Conservation (phyloP, 2,113 vertebrate species). For the Camelus bactrianus region DNA sequence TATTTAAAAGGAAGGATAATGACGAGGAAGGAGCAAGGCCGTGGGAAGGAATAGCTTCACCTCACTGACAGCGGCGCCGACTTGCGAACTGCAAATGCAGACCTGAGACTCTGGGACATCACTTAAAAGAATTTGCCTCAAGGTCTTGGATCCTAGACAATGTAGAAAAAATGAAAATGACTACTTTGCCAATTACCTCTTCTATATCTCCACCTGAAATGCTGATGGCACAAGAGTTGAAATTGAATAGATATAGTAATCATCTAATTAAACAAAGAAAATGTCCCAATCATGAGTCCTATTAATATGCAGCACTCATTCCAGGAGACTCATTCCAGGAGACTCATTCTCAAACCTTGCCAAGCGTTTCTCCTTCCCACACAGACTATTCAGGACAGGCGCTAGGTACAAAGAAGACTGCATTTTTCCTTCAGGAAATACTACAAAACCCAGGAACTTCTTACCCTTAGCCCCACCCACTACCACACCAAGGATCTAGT, state of each 20-base stretch:
- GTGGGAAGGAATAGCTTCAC: neutral
- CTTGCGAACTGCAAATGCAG: neutral
- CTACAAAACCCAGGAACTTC: neutral
- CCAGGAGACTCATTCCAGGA: neutral
- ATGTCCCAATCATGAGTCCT: neutral
- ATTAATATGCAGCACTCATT: accelerated
- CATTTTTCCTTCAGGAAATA: neutral
- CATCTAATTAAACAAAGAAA: neutral
- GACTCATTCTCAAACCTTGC: neutral
- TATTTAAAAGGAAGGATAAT: neutral
- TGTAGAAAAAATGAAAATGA: neutral
- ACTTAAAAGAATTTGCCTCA: constrained; percentile 8
- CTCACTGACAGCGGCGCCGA: neutral
- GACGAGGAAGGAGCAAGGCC: neutral
- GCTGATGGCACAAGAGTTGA: neutral
- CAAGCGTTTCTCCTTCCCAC: neutral
- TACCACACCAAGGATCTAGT: accelerated
- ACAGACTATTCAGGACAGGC: neutral
- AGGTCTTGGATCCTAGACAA: constrained; percentile 8
- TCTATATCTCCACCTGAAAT: neutral
- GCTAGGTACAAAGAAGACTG: neutral
- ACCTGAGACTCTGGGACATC: neutral
- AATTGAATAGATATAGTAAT: neutral
- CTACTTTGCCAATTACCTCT: neutral
- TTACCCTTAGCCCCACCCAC: neutral